These are phyloP conservation scores for Otolemur crassicaudatus DNA, from an alignment of 2,797 vertebrate genomes.

Conservation along the genomic window DNA sequence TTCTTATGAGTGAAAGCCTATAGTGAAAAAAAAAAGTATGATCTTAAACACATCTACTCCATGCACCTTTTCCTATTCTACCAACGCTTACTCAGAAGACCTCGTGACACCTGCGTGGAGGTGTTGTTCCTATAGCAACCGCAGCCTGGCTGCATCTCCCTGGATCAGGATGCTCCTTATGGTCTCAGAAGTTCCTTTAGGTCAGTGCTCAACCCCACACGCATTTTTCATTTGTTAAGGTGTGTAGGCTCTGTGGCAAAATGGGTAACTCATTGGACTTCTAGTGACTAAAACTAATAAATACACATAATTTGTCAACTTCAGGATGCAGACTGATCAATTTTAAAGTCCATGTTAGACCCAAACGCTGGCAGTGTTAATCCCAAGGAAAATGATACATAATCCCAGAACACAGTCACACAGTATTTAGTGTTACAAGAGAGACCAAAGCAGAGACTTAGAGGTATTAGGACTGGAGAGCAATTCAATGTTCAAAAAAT, in stretches of 20 bases:
- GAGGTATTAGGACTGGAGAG: background rate
- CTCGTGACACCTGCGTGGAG: background rate
- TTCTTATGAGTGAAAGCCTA: background rate
- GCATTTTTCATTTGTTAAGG: background rate
- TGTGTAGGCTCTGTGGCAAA: background rate
- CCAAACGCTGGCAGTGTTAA: background rate
- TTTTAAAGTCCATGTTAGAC: background rate
- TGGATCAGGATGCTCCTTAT: too few species aligned
- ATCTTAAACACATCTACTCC: background rate
- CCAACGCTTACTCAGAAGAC: background rate
- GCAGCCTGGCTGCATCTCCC: background rate
- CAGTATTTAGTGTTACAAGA: background rate
- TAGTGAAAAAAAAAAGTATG: background rate
- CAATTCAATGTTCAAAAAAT: background rate
- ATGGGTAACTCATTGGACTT: background rate
- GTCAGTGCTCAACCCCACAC: background rate
- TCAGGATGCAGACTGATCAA: background rate
- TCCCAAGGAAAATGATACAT: background rate
- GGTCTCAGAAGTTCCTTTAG: background rate
- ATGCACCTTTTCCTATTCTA: background rate
- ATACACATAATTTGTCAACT: background rate
- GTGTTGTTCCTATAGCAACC: accelerated
- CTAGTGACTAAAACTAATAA: background rate
- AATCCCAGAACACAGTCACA: background rate
- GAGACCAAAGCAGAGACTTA: background rate